These are phyloP conservation scores for Ammodramus savannarum DNA, from an alignment of 2,113 vertebrate genomes.

Conservation along the genomic window DNA sequence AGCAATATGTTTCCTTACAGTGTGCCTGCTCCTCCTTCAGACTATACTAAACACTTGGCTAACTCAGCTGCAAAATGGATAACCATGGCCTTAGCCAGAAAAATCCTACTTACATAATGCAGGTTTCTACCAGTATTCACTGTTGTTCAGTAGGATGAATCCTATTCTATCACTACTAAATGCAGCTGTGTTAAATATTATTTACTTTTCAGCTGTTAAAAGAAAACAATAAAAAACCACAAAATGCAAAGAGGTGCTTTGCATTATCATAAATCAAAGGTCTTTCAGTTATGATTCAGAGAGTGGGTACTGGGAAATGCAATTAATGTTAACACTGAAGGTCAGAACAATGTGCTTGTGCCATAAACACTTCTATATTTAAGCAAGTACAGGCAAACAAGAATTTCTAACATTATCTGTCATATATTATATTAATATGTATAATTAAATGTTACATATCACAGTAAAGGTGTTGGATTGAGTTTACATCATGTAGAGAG, in stretches of 20 bases:
- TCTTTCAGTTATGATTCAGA: neutral
- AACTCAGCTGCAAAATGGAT: neutral
- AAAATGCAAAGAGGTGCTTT: neutral
- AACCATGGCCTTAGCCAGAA: neutral
- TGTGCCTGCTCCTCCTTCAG: neutral
- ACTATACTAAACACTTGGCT: neutral
- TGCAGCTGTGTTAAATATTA: neutral
- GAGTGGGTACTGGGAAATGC: neutral
- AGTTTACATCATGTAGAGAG: neutral
- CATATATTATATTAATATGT: neutral
- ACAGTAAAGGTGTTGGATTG: neutral
- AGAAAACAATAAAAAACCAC: fast-evolving
- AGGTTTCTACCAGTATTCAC: neutral
- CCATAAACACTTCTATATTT: slow-evolving; percentile 15
- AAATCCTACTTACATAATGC: neutral
- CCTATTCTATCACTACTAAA: neutral
- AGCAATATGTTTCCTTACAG: neutral
- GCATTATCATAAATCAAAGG: neutral
- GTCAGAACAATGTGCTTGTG: slow-evolving; percentile 36
- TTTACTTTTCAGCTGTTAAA: neutral
- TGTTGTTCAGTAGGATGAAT: neutral
- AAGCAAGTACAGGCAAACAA: slow-evolving; percentile 26
- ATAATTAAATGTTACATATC: neutral
- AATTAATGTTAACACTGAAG: neutral
- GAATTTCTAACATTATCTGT: neutral